Conservation (phyloP, 2,113 vertebrate genomes). For the Cryptotis parvus region DNA sequence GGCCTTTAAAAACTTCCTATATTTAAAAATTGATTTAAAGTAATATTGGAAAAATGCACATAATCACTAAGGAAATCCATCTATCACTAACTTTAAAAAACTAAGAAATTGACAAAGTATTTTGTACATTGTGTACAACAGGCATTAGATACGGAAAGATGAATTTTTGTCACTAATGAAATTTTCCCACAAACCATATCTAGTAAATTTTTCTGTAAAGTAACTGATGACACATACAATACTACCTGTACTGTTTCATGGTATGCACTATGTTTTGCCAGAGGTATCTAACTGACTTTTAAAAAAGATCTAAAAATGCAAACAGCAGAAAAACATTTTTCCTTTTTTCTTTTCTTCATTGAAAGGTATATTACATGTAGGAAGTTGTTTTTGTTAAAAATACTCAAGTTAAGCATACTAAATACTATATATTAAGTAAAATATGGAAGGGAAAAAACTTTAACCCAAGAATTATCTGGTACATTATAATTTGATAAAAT, state of each 20-base stretch:
- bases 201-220: slow-evolving; percentile 18
- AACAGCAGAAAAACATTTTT: background rate
- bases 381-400: background rate
- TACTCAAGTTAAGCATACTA: slow-evolving; percentile 14
- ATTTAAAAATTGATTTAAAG: background rate
- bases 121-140: slow-evolving; percentile 4
- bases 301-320: background rate
- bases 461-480: background rate
- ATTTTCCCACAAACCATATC: background rate
- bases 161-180: slow-evolving; percentile 22
- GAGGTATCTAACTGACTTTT: background rate
- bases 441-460: background rate
- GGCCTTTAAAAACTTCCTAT: background rate
- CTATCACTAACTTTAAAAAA: slow-evolving; percentile 38
- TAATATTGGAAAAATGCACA: background rate
- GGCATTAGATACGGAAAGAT: background rate
- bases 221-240: background rate
- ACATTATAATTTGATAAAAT: background rate
- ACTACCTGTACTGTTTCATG: background rate
- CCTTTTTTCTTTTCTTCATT: background rate
- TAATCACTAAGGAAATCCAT: slow-evolving; percentile 51
- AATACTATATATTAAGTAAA: background rate
- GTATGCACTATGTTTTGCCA: background rate
- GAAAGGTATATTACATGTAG: slow-evolving; percentile 20
- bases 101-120: slow-evolving; percentile 5